These are phyloP conservation scores for Maniola hyperantus DNA, from an alignment of 2,888 invertebrate species.

Conservation along the genomic window DNA sequence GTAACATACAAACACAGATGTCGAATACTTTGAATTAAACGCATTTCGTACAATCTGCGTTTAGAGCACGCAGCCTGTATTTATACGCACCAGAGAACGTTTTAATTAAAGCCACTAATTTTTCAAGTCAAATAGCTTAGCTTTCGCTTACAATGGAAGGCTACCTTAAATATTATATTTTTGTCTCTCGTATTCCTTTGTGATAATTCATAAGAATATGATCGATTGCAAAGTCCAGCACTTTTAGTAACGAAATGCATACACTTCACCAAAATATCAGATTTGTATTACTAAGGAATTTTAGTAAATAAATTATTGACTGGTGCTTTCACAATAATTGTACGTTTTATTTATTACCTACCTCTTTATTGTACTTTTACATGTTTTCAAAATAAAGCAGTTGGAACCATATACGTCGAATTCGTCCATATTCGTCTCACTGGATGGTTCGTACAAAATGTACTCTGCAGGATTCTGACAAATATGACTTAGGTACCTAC, in stretches of 20 bases:
- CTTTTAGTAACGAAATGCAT: slow-evolving; percentile 36
- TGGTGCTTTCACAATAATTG: slow-evolving; percentile 81
- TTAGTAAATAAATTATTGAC: slow-evolving; percentile 82
- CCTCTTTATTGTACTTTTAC: not conserved
- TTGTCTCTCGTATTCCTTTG: not conserved
- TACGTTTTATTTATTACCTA: slow-evolving; percentile 66
- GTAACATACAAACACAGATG: no score
- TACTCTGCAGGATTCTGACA: no score
- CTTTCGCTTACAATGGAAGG: no score
- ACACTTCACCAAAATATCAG: slow-evolving; percentile 56
- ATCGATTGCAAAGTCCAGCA: slow-evolving; percentile 36
- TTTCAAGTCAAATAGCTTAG: not conserved
- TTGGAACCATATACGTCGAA: no score
- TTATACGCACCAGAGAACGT: no score
- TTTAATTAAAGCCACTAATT: not conserved
- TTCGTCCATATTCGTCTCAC: no score
- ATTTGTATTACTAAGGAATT: slow-evolving; percentile 74
- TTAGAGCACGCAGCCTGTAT: no score
- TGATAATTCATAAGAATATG: slow-evolving; percentile 28
- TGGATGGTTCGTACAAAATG: no score
- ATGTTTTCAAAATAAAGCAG: not conserved
- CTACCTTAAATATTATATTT: not conserved
- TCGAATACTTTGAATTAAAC: no score
- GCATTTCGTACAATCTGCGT: no score
- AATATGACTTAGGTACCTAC: no score